Conservation (phyloP, 2,888 invertebrate species). For the Odontothrips loti region DNA sequence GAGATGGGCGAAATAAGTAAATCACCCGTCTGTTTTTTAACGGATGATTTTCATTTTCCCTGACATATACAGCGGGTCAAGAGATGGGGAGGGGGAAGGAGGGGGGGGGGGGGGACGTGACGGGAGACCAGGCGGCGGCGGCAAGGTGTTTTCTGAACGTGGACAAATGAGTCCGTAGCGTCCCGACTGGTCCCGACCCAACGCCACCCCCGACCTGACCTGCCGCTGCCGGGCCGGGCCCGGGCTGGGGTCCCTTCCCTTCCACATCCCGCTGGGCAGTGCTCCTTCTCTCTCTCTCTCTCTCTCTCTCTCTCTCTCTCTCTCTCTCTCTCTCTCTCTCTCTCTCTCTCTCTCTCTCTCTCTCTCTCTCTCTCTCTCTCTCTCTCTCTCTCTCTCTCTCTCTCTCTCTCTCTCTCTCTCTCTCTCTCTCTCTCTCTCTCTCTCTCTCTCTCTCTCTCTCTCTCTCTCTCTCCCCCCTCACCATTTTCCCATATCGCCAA, state of each 20-base stretch:
- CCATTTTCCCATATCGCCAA: conserved; percentile 12
- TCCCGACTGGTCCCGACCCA: background rate
- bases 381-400: background rate
- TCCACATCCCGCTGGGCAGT: background rate
- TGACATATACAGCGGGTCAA: too few species aligned
- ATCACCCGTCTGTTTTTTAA: too few species aligned
- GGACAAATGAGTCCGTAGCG: background rate
- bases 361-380: conserved; percentile 30
- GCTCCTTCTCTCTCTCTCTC: background rate
- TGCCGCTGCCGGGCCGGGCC: too few species aligned
- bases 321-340: conserved; percentile 30
- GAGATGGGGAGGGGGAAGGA: background rate
- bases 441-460: conserved; percentile 29
- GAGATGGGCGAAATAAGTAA: too few species aligned
- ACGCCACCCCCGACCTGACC: background rate
- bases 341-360: background rate
- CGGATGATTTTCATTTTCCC: too few species aligned
- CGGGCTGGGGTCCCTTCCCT: conserved; percentile 36
- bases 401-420: background rate
- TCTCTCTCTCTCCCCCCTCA: background rate
- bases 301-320: conserved; percentile 25
- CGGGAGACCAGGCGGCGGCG: background rate
- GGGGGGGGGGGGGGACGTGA: background rate
- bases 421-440: conserved; percentile 25
- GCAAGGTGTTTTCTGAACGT: conserved; percentile 12